Base-by-base conservation (phyloP, 1,140 invertebrate species). In the Batillaria attramentaria region DNA sequence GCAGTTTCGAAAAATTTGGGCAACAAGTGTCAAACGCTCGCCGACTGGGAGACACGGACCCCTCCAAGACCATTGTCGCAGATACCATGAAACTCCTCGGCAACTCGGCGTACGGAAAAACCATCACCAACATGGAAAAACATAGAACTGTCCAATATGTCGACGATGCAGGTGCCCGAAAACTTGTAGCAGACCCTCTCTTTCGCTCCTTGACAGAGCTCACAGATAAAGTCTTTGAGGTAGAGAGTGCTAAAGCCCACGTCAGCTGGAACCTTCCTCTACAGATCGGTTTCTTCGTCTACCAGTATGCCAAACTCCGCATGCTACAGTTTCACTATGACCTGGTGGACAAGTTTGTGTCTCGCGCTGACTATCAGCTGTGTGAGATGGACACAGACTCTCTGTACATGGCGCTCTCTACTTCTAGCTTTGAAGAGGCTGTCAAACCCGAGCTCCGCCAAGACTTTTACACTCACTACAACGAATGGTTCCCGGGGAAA, bases 221-320 rank as follows among this genome's bases (percentile, higher is more conserved):
- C 8, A 13, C 5, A 33, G 28, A 4, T 6, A 35, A 24, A 16
- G 62, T 65, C 8, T 10, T 33, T 16, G 62, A 65, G 62, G 31
- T 33, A 33, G 6, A 35, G 62, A 3, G 20, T 35, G 37, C 8
- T 10, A 31, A 65, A 33, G 37, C n/a, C n/a, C n/a, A 65, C 13
- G 37, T 65, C 62, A 31, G 4, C 8, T 65, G 62, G 62, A 24
- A 6, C 10, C 62, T 65, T 20, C 62, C 62, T 33, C 18, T 33
- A 13, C 62, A 65, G 62, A 65, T 65, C 28, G 62, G 62, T 2
- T 65, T 16, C 28, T 65, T 65, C 28, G 62, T 65, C 31, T 65
- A 33, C 20, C 28, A 65, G 31, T 33, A 65, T 24, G 62, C 24
- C 57, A 81, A 83, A 69, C 74, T 83, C n/a, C n/a, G n/a, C n/a